A percentile compares a stretch with the other conserved stretches of the same genome.
Conservation (phyloP, 2,113 vertebrate genomes). For the Heterocephalus glaber region DNA sequence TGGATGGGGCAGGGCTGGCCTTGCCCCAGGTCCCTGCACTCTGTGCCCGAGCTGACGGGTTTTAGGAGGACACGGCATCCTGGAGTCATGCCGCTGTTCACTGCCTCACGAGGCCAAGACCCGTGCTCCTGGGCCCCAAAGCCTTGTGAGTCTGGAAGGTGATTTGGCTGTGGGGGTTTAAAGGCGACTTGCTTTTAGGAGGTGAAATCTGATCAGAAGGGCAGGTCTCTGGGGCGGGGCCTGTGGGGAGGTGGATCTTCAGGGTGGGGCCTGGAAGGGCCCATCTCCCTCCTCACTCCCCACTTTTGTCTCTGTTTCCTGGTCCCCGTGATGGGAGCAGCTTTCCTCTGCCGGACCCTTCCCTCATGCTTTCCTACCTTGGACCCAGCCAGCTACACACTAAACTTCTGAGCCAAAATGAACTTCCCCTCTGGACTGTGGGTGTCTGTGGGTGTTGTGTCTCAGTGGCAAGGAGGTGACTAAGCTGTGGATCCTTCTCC, state of each 20-base stretch:
- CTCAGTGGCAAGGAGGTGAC: too few species aligned
- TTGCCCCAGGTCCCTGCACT: not conserved
- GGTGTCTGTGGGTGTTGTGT: not conserved
- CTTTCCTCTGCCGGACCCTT: not conserved
- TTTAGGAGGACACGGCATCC: not conserved
- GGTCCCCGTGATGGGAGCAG: not conserved
- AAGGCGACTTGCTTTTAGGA: not conserved
- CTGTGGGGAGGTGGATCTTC: too few species aligned
- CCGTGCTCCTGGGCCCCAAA: accelerated
- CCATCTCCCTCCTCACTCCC: not conserved
- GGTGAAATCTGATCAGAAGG: too few species aligned
- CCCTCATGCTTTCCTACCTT: not conserved
- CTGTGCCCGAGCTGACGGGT: accelerated
- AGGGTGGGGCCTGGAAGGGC: too few species aligned
- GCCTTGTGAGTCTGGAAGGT: not conserved
- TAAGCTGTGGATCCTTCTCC: not conserved
- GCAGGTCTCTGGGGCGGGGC: too few species aligned
- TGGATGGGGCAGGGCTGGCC: accelerated
- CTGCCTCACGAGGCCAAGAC: accelerated
- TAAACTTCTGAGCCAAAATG: not conserved
- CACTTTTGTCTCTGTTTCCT: not conserved
- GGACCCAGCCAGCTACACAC: not conserved
- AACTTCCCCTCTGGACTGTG: not conserved
- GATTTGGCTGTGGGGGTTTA: not conserved
- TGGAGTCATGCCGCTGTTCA: accelerated